Base-by-base conservation (phyloP, 2,888 invertebrate genomes). In the Thecophora atra region DNA sequence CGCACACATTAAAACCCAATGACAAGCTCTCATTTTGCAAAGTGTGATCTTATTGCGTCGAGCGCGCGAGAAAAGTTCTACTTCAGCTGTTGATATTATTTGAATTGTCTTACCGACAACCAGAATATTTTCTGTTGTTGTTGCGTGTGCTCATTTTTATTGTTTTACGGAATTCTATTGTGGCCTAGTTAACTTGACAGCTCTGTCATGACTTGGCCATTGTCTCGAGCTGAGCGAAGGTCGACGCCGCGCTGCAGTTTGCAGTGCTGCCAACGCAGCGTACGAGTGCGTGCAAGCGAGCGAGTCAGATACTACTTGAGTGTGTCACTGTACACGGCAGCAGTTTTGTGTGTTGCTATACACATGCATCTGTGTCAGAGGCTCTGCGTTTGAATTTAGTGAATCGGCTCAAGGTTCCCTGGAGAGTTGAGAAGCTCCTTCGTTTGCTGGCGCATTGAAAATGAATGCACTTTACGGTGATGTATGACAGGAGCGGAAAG, bases 121-220 rank as follows among this genome's bases (percentile, higher is more conserved):
- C 11, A 37, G 6, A 37, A 37, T 37, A 11, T 6, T 37, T 1
- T 2, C 2, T 30, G 30, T 37, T 37, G 37, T 37, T 37, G 1
- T 37, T 37, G 37, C 3, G 37, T 37, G 37, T 37, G 37, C 37
- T 11, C n/a, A n/a, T 54, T 11, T 54, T 54, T 4, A 54, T 54
- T 21, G 54, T 54, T 26, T 1, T 56, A n/a, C n/a, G n/a, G n/a
- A 56, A 67, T 56, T 67, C 26, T 56, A 56, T 42, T 67, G 67
- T 56, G 67, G 21, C 66, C 66, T 37, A 65, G 66, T 71, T 65
- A 44, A 71, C 47, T 64, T 71, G 56, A 19, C 64, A 71, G 56
- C 30, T 37, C 56, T 65, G 47, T 65, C 42, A 56, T 71, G 62
- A 62, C 70, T 51, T 51, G 62, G 62, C 51, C 62, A 62, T 70